Evolutionary conservation across 1,140 invertebrate genomes (phyloP).

Genomic region (Nephotettix cincticeps): DNA sequence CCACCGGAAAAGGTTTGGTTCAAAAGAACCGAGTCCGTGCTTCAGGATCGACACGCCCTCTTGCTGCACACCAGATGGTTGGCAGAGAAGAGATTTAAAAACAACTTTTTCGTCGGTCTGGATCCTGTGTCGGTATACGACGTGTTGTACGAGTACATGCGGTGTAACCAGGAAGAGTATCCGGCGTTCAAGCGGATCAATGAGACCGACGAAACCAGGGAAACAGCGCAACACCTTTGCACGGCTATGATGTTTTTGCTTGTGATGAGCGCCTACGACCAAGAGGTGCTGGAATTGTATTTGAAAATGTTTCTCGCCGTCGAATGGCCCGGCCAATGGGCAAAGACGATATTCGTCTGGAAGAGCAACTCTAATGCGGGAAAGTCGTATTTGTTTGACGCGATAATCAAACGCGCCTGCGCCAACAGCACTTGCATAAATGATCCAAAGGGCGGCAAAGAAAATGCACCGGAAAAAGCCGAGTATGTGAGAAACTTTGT

Average conservation of each 20-base stretch:
- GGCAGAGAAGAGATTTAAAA: background rate
- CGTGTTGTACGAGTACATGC: background rate
- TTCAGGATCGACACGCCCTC: background rate
- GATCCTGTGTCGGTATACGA: background rate
- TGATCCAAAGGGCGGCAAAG: constrained; percentile 3
- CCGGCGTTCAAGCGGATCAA: background rate
- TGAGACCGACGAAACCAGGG: background rate
- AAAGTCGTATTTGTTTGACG: background rate
- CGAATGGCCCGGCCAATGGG: constrained; percentile 13
- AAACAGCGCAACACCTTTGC: background rate
- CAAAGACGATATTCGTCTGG: background rate
- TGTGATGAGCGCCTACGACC: background rate
- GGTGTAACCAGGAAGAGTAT: background rate
- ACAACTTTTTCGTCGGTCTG: background rate
- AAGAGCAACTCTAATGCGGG: background rate
- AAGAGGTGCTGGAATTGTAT: background rate
- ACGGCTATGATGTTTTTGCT: background rate
- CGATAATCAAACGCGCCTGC: background rate
- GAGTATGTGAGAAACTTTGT: background rate
- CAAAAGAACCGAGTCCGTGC: background rate
- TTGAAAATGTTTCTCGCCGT: background rate
- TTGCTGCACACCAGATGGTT: background rate
- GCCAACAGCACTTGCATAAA: background rate
- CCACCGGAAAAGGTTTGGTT: background rate
- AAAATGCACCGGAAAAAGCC: constrained; percentile 1